Base-by-base conservation (phyloP, 2,888 invertebrate genomes). In the Falcaria lacertinaria region DNA sequence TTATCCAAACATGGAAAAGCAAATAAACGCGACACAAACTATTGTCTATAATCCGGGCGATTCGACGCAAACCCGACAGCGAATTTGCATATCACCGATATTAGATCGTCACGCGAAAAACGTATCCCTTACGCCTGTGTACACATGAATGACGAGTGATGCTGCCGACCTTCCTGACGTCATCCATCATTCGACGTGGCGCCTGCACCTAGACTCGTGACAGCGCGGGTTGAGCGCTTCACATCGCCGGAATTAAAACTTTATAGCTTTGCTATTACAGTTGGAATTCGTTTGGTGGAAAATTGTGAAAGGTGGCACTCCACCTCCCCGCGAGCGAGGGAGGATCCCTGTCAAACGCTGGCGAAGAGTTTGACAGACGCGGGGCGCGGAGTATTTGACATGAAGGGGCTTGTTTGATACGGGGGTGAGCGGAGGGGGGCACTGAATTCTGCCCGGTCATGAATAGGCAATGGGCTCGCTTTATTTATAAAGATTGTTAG, bases 341-440 rank as follows among this genome's bases (percentile, higher is more conserved):
- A 85, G 88, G 88, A 84, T 86, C 87, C 87, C 85, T 88, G 88
- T 88, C 88, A 89, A 89, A 88, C 85, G 82, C 81, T 86, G 83
- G 81, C 86, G 88, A 87, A 89, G 87, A 88, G 88, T 89, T 89
- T 89, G 89, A 89, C 88, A 88, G 89, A 85, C 88, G 87, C 86
- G 86, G 88, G 87, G 88, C 80, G 86, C 82, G 83, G 87, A 87
- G 89, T 85, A 84, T 89, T 89, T 88, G 89, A 89, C 89, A 85
- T 88, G 88, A 88, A 88, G 89, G 89, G 89, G 87, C 88, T 86
- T 85, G 87, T 87, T 88, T 88, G 87, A 88, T 87, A 85, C 87
- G 83, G 86, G 85, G 84, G 82, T 71, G 77, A 75, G 56, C 76
- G 71, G 74, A 74, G 76, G 76, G 78, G 80, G 78, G 77, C 62